Conservation (phyloP, 2,113 vertebrate genomes). For the Pelecanoides urinatrix region DNA sequence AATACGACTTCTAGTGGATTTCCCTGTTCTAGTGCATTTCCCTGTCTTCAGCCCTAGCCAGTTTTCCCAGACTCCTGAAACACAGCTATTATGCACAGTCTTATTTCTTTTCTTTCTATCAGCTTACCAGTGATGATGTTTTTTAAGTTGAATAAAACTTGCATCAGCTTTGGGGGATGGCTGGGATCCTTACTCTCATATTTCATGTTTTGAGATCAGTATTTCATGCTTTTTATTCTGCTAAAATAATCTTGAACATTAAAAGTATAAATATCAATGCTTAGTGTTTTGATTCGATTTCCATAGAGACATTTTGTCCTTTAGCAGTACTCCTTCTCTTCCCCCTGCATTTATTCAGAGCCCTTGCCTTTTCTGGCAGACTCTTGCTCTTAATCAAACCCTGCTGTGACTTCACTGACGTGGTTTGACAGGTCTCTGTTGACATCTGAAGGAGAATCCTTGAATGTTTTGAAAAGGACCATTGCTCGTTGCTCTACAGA, state of each 20-base stretch:
- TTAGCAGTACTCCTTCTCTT: background rate
- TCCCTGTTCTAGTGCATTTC: background rate
- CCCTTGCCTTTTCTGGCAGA: background rate
- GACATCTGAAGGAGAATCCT: conserved; percentile 5
- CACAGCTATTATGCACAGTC: background rate
- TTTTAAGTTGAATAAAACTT: background rate
- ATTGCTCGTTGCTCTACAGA: background rate
- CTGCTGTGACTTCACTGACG: background rate
- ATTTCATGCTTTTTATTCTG: background rate
- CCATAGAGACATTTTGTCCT: background rate
- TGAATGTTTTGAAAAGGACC: background rate
- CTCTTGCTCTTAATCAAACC: background rate
- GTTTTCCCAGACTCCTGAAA: background rate
- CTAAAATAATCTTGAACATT: conserved; percentile 21
- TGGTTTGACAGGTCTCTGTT: background rate
- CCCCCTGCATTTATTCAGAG: background rate
- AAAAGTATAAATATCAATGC: background rate
- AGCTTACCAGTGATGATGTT: background rate
- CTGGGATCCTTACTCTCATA: background rate
- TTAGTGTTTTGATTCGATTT: conserved; percentile 10
- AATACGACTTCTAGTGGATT: background rate
- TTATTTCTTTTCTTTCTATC: background rate
- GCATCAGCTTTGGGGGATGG: background rate
- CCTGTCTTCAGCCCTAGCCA: background rate
- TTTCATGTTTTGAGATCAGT: background rate